Conservation (phyloP, 1,140 invertebrate genomes). For the Drosophila ficusphila region DNA sequence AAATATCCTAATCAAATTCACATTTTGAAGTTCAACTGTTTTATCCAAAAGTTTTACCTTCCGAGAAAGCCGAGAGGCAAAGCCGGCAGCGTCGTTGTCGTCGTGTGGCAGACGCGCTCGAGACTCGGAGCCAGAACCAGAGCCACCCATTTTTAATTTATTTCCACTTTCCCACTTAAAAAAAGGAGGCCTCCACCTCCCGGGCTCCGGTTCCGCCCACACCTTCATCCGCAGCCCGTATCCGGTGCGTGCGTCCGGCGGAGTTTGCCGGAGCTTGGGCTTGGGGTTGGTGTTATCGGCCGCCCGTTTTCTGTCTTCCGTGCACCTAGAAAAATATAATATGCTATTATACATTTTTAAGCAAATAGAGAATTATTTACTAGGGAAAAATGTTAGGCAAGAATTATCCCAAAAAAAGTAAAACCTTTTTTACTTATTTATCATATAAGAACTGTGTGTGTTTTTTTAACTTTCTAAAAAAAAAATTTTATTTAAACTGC, state of each 20-base stretch:
- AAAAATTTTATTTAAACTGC: too few relatives aligned
- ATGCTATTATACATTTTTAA: too few relatives aligned
- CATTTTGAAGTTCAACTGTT: constrained; percentile 84
- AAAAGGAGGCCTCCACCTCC: constrained; percentile 44
- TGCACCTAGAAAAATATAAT: constrained; percentile 16
- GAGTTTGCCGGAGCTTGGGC: constrained; percentile 51
- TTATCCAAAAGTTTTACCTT: constrained; percentile 81
- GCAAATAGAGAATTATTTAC: too few relatives aligned
- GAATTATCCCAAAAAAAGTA: too few relatives aligned
- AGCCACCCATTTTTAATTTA: constrained; percentile 83
- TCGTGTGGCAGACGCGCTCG: constrained; percentile 54
- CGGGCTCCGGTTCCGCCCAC: constrained; percentile 7
- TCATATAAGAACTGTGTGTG: too few relatives aligned
- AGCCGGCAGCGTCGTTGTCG: constrained; percentile 40
- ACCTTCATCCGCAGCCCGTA: constrained; percentile 62
- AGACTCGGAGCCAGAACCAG: constrained; percentile 33
- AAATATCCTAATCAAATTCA: constrained; percentile 84
- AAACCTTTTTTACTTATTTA: too few relatives aligned
- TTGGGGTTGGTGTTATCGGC: constrained; percentile 61
- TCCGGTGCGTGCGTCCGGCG: constrained; percentile 79
- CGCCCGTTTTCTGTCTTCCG: constrained; percentile 6
- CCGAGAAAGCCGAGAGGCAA: constrained; percentile 26
- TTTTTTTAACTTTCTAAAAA: too few relatives aligned
- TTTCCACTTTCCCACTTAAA: constrained; percentile 72
- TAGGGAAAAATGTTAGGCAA: too few relatives aligned